Base-by-base conservation (phyloP, 2,797 vertebrate genomes). In the Eleutherodactylus coqui region DNA sequence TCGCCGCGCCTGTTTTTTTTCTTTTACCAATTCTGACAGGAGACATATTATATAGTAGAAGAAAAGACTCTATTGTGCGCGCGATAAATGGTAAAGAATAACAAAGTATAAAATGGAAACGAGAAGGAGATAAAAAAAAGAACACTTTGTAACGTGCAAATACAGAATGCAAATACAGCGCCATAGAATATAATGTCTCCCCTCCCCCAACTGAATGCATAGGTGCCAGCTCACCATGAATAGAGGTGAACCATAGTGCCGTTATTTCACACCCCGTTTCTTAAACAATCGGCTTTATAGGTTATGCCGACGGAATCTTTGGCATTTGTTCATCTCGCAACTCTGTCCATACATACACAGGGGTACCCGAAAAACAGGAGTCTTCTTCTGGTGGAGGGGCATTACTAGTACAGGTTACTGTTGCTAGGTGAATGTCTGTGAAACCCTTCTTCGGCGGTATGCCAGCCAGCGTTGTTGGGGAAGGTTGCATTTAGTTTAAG, bases 21-120 rank as follows among this genome's bases (percentile, higher is more conserved):
- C 72, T 82, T 51, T 53, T 55, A 29, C 36, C 51, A 53, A 19
- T 60, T 41, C 51, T 60, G 51, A 73, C 81, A 75, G 81, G 24
- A 58, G 51, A 43, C 38, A 24, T 55, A 83, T 58, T 75, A 82
- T 82, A n/a, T n/a, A 82, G 62, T 27, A 41, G 62, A 82, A 82
- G 64, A 70, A 72, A 82, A 51, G 64, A 82, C 49, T 53, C 29
- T 38, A 53, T 70, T 82, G 62, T 72, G 8, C 13, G 47, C 13
- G 36, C 32, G 53, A 7, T 29, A 27, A 70, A 41, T n/a, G 62
- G 13, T 70, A 55, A 29, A 79, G 34, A 69, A 70, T 69, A 38
- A 69, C 64, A 6, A 38, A 17, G 4, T 69, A 36, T 9, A 36
- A 38, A 69, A 69, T 34, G 47, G 62, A 16, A 51, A 81, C 6